Base-by-base conservation (phyloP, 92 coral and sea anemone genomes). In the Epizoanthus illoricatus region DNA sequence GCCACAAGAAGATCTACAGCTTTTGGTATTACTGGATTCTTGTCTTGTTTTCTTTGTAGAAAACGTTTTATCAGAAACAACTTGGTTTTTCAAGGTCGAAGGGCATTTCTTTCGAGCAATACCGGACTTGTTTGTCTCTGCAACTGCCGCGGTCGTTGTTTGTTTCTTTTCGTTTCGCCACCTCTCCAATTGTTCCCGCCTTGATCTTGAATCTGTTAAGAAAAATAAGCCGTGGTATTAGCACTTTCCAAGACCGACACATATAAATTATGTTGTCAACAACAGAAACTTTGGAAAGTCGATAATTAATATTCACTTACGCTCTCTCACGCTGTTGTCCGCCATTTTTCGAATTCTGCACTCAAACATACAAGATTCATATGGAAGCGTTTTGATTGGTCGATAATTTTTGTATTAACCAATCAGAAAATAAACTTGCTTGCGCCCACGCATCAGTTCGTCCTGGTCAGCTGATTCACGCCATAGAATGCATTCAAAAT, bases 141-240 rank as follows among this genome's bases (percentile, higher is more conserved):
- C 33, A 28, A 28, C 33, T 28, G 33, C 33, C 33, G 33, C 33
- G 33, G 33, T 28, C 33, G n/a, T 43, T 16, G 16, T 65, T 67
- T 36, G 71, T 67, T 67, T 33, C 47, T 39, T 67, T 43, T 36
- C 43, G 36, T 67, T 36, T 67, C 71, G 71, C 71, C 71, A 67
- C 41, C 71, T 36, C 71, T 67, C 71, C 71, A 67, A 43, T 6
- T 67, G 71, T 12, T 67, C 71, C 9, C 71, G 71, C 71, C 71
- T 67, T 33, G 71, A 67, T 43, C 71, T 67, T 33, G 42, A 67
- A 67, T 24, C 71, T 67, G 10, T 21, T 9, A 19, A 67, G 71
- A 43, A 36, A 64, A 67, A 47, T 5, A 67, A 67, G 19, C 5
- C 71, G 41, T 11, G 43, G 41, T 6, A 43, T 67, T 36, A 67